Evolutionary conservation across 2,113 vertebrate genomes (phyloP), one percentile per base, ranked within the genome.

Genomic region (Epinephelus cyanopodus): DNA sequence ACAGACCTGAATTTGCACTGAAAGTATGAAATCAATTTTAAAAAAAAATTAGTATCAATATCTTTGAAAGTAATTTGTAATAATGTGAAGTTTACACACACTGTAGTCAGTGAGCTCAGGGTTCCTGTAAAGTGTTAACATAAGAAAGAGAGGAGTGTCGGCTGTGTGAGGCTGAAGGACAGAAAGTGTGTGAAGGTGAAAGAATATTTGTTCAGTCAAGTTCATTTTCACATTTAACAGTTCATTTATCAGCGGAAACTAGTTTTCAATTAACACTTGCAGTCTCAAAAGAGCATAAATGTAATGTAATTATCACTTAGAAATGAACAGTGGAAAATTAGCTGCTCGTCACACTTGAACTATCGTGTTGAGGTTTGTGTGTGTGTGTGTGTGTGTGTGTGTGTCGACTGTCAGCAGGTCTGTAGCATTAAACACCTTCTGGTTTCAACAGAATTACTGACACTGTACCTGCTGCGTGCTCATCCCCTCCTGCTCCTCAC

Each of bases 391-490:
- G 33, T 37, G 33, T 37, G 6, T 8, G 33, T 37, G 33, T 37
- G 7, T 12, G 25, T 60, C 15, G 13, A 27, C 57, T 33, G 57
- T 37, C 47, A 14, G 47, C 12, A 48, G 47, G 42, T 45, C 42
- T 45, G 42, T 11, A 37, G 33, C 33, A 37, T 37, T 7, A 37
- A 37, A 37, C 33, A 37, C 33, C 33, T 37, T 37, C 33, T 37
- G 6, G 33, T 37, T 37, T 37, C 33, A 37, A 37, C 33, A 29
- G 29, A 29, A 29, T 5, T 29, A 29, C 29, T 29, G 42, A 45
- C 45, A 6, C 23, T 52, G 10, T 89, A 96, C 95, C 95, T 95
- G 94, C 84, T 83, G 1, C 1, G 87, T 91, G 80, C 72, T 94
- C 74, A 93, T 83, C 5, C 93, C 93, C 18, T 87, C 89, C 53